Percentiles rank a stretch among this genome's conserved stretches.
These are phyloP conservation scores for Hydrotaea cyrtoneurina DNA, from an alignment of 2,888 invertebrate species.

Conservation along the genomic window DNA sequence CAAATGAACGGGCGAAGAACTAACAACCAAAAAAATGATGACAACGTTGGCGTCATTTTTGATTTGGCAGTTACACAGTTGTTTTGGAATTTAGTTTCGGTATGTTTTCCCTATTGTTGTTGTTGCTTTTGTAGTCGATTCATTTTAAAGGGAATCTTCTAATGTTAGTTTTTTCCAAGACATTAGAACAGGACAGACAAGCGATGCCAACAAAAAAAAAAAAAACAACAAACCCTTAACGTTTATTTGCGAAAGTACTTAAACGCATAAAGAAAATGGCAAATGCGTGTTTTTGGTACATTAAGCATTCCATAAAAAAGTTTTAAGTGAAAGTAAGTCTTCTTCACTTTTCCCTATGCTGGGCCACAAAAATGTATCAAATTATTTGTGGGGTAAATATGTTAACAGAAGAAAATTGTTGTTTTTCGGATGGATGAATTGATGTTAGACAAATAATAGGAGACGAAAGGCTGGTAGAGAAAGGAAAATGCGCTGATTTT, in stretches of 20 bases:
- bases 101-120: background rate
- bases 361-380: background rate
- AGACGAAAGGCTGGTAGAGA: no score
- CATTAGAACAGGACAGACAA: conserved; percentile 18
- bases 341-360: background rate
- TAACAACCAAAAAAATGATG: conserved; percentile 40
- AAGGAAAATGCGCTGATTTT: no score
- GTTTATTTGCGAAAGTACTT: conserved; percentile 48
- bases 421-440: background rate
- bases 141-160: background rate
- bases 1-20: background rate
- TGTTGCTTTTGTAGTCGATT: background rate
- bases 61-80: conserved; percentile 58
- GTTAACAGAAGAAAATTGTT: background rate
- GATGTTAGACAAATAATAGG: background rate
- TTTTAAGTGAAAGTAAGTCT: conserved; percentile 43
- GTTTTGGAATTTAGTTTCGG: conserved; percentile 35
- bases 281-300: conserved; percentile 49
- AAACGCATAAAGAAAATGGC: conserved; percentile 45
- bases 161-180: conserved; percentile 39
- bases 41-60: conserved; percentile 63
- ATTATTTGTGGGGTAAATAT: background rate
- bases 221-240: conserved; percentile 12
- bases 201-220: background rate
- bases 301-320: conserved; percentile 30